Conservation (phyloP, 1,140 invertebrate genomes). For the Oppia nitens region DNA sequence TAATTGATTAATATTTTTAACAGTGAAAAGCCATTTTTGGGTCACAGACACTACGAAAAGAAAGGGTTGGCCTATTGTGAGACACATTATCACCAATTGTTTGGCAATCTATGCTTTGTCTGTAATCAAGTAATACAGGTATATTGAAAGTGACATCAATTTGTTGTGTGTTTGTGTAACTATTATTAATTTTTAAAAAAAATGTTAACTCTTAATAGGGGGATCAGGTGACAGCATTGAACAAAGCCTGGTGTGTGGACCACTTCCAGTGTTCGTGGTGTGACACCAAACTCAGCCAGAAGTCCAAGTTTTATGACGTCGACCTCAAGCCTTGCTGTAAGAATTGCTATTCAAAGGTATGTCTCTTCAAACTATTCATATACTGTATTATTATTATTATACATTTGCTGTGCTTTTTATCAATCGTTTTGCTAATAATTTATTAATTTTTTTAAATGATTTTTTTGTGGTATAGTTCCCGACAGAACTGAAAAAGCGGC, state of each 20-base stretch:
- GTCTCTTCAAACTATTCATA: too few relatives aligned
- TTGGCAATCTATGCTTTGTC: constrained; percentile 95
- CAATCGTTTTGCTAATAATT: too few relatives aligned
- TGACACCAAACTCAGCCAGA: constrained; percentile 92
- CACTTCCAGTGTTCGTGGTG: constrained; percentile 98
- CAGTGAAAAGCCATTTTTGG: constrained; percentile 97
- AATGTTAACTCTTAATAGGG: too few relatives aligned
- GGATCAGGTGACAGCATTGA: constrained; percentile 92
- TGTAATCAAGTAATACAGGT: constrained; percentile 97
- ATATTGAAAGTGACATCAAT: too few relatives aligned
- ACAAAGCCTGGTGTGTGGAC: constrained; percentile 99
- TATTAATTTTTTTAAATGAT: too few relatives aligned
- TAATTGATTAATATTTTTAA: too few relatives aligned
- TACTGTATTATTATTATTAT: too few relatives aligned
- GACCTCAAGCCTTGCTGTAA: constrained; percentile 97
- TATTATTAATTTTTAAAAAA: too few relatives aligned
- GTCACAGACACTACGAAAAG: constrained; percentile 96
- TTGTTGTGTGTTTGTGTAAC: too few relatives aligned
- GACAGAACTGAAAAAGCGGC: constrained; percentile 69
- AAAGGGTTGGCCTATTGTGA: constrained; percentile 98
- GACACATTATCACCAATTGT: constrained; percentile 96
- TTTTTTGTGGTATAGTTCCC: constrained; percentile 97
- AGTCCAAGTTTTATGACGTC: constrained; percentile 97
- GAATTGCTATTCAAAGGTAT: constrained; percentile 92
- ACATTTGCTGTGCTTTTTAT: too few relatives aligned